Conservation (phyloP, 2,888 invertebrate species). For the Maniola hyperantus region DNA sequence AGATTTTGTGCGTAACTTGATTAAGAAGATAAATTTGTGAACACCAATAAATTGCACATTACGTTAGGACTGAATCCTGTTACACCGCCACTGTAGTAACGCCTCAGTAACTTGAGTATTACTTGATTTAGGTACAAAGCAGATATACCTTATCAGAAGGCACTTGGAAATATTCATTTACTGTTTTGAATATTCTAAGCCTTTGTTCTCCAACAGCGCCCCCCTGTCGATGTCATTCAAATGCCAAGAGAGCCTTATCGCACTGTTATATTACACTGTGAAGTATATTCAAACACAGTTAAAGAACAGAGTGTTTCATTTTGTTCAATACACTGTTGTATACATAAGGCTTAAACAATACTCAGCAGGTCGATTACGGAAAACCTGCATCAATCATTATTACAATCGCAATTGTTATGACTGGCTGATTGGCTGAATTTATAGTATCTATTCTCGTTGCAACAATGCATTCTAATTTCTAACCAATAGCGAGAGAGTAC, state of each 20-base stretch:
- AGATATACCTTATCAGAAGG: conserved; percentile 12
- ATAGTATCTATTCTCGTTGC: no score
- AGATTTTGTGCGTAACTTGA: conserved; percentile 34
- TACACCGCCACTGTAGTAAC: conserved; percentile 22
- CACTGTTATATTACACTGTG: no score
- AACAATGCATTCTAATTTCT: no score
- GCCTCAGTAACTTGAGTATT: conserved; percentile 35
- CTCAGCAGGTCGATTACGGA: no score
- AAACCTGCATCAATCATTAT: no score
- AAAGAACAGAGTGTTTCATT: not conserved
- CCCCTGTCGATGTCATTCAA: no score
- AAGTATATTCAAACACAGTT: not conserved
- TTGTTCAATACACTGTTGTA: not conserved
- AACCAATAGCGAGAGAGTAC: no score
- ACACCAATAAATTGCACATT: conserved; percentile 47
- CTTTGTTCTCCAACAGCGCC: no score
- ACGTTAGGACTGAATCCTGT: conserved; percentile 6
- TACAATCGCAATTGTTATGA: no score
- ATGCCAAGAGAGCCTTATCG: no score
- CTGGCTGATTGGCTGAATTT: no score
- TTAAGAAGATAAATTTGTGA: conserved; percentile 34
- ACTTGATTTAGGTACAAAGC: conserved; percentile 31
- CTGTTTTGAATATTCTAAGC: no score
- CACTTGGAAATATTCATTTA: conserved; percentile 7
- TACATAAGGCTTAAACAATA: not conserved